Conservation (phyloP, 2,797 vertebrate species). For the Agapornis canus region DNA sequence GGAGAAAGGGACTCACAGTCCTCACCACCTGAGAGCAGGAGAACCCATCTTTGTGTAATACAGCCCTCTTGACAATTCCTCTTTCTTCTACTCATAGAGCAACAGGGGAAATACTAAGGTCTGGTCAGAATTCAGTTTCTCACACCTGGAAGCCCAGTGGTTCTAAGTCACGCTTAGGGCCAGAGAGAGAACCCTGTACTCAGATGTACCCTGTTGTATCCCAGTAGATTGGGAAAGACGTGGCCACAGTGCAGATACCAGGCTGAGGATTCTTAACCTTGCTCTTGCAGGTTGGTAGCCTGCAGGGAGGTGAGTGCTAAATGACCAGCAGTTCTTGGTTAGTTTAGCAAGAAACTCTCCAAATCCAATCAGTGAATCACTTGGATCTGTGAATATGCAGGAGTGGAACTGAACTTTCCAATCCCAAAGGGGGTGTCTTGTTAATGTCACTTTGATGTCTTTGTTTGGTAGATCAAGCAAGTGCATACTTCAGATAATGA, state of each 20-base stretch:
- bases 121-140: neutral
- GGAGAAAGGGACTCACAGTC: neutral
- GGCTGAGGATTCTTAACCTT: neutral
- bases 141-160: neutral
- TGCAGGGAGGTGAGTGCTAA: neutral
- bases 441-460: neutral
- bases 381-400: neutral
- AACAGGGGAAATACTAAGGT: neutral
- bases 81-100: neutral
- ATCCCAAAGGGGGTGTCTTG: neutral
- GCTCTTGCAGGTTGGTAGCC: neutral
- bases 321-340: neutral
- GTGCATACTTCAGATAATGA: neutral
- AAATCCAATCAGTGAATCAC: neutral
- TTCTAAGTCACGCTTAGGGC: neutral
- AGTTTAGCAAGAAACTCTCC: neutral
- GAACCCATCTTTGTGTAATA: rapidly evolving
- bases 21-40: neutral
- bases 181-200: neutral
- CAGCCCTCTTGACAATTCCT: rapidly evolving
- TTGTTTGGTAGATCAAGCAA: neutral
- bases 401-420: neutral
- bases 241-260: neutral
- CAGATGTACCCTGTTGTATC: too few species aligned
- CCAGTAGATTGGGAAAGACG: neutral